phyloP scores from a whole-genome alignment of 1,140 invertebrate species.

The Tetramorium alpestre region DNA sequence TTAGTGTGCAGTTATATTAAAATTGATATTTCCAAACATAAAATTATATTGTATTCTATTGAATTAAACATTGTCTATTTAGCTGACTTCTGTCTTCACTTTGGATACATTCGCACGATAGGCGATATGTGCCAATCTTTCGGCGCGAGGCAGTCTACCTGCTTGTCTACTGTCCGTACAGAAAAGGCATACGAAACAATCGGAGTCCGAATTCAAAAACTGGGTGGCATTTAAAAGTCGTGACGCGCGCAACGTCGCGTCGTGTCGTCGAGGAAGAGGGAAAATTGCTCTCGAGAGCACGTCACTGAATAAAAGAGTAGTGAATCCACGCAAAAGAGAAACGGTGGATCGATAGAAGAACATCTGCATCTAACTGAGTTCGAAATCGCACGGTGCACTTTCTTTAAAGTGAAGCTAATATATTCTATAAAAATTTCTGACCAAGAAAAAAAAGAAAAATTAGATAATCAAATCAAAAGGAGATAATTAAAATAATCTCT shows the following conservation, averaged over 20 bases:
- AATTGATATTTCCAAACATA: neutral
- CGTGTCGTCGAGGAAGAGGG: constrained; percentile 50
- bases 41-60: neutral
- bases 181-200: constrained; percentile 8
- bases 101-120: neutral
- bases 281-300: constrained; percentile 64
- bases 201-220: constrained; percentile 69
- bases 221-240: constrained; percentile 80
- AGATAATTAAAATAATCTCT: neutral
- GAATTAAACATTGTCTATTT: neutral
- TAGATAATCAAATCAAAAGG: too few relatives aligned
- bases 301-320: constrained; percentile 64
- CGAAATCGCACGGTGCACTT: constrained; percentile 73
- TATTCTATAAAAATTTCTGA: neutral
- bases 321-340: constrained; percentile 65
- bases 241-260: constrained; percentile 65
- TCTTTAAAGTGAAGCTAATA: constrained; percentile 62
- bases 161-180: neutral
- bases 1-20: neutral
- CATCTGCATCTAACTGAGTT: constrained; percentile 72
- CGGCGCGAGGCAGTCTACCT: neutral
- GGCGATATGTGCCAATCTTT: constrained; percentile 47
- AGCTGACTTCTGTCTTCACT: neutral
- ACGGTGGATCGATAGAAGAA: constrained; percentile 51
- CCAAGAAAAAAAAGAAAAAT: neutral